Evolutionary conservation across 1,140 invertebrate species (phyloP), one percentile per base, ranked within the genome.

Genomic region (Ridgeia piscesae): DNA sequence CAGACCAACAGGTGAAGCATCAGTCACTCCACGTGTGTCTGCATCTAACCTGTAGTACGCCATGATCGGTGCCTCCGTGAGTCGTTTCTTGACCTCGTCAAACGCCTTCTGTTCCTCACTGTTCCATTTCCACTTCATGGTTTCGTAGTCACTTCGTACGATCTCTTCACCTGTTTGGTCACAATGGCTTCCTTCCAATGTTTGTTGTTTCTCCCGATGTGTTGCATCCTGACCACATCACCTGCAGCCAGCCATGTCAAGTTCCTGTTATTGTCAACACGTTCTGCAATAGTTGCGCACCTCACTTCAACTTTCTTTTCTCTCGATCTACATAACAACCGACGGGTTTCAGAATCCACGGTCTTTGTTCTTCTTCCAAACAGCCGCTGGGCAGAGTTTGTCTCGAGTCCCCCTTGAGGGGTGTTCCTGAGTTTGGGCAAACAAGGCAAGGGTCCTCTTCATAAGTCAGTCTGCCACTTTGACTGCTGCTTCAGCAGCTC

Each of bases 401-500:
- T 35, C 48, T 17, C 35, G 6, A 91, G 58, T 4, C 90, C n/a
- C 88, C 77, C 90, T 88, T 35, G 34, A 33, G 93, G 93, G 31
- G 93, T 93, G 89, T 94, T 91, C 1, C 93, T 50, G 88, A 93
- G 92, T 17, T 91, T 91, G 1, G 94, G 42, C 35, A 94, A 35
- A 27, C 92, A 27, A 92, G 21, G 92, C 91, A 93, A 4, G 34
- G 90, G 89, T 93, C 93, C n/a, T 91, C 31, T n/a, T 50, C 77
- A 93, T 8, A 8, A 93, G 21, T 31, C 50, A 14, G 35, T 91
- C 91, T 33, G 89, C 34, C 17, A 42, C 89, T 33, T 88, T 91
- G 33, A 93, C 91, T 17, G 90, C 90, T 1, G 33, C 88, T 89
- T 93, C 92, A n/a, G 91, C 90, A 35, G 33, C 90, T 35, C 92